These are phyloP conservation scores for Calcarius ornatus DNA, from an alignment of 2,113 vertebrate genomes.

Conservation along the genomic window DNA sequence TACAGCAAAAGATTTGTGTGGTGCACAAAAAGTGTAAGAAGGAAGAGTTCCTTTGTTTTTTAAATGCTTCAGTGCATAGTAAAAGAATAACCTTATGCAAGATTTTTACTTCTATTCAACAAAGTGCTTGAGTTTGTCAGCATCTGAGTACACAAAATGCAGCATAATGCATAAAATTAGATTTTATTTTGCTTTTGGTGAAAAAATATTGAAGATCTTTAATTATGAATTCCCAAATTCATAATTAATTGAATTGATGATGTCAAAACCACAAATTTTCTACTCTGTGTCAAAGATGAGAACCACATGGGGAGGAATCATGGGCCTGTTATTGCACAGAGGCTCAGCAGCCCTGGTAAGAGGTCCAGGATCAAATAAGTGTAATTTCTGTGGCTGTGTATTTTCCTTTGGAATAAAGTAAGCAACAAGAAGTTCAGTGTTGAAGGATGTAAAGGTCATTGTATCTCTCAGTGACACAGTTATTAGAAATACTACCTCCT, in stretches of 20 bases:
- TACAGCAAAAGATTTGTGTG: neutral
- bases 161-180: neutral
- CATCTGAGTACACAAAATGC: neutral
- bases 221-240: neutral
- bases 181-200: neutral
- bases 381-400: neutral
- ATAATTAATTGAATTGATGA: too few species aligned
- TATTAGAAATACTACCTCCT: neutral
- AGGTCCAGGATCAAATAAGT: neutral
- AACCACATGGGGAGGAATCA: fast-evolving
- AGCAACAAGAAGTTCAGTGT: neutral
- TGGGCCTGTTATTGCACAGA: fast-evolving
- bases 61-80: neutral
- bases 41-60: neutral
- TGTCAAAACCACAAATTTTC: neutral
- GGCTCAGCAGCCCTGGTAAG: neutral
- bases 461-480: neutral
- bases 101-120: neutral
- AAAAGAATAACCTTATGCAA: neutral
- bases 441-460: slow-evolving; percentile 27
- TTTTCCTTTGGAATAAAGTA: neutral
- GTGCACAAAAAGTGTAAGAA: neutral
- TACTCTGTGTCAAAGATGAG: neutral
- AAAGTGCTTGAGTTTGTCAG: neutral
- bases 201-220: neutral